Percentiles rank a stretch among this genome's conserved stretches.
phyloP scores from a whole-genome alignment of 2,113 vertebrate genomes.

The Petromus typicus region DNA sequence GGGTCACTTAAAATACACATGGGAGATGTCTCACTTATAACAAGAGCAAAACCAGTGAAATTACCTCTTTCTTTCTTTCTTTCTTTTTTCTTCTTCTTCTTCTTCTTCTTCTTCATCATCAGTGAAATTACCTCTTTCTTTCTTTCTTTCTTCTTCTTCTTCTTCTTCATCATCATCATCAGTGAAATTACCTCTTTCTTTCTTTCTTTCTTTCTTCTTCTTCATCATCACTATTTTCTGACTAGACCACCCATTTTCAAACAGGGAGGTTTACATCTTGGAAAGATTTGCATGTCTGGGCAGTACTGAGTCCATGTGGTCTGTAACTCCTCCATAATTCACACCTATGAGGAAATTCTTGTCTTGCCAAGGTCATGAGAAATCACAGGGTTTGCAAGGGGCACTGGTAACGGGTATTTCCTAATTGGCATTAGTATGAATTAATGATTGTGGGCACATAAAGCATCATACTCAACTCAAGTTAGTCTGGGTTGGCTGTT shows the following conservation, averaged over 20 bases:
- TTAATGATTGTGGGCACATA: conserved; percentile 60
- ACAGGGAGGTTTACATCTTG: conserved; percentile 16
- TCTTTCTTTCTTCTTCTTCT: no score
- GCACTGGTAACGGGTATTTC: conserved; percentile 25
- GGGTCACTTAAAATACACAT: conserved; percentile 48
- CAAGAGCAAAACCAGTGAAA: conserved; percentile 35
- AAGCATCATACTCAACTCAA: conserved; percentile 34
- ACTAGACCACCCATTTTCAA: conserved; percentile 40
- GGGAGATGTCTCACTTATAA: conserved; percentile 16
- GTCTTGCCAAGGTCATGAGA: conserved; percentile 70
- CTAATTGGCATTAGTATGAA: conserved; percentile 56
- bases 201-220: not conserved
- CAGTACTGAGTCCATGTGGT: not conserved
- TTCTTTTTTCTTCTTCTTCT: no score
- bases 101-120: no score
- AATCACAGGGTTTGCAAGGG: conserved; percentile 49
- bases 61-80: not conserved
- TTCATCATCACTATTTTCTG: conserved; percentile 54
- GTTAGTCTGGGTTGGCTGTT: conserved; percentile 56
- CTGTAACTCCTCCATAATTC: conserved; percentile 47
- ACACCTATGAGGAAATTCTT: conserved; percentile 54
- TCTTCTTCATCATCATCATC: no score
- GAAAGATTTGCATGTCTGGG: conserved; percentile 31
- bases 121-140: not conserved
- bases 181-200: conserved; percentile 33